Evolutionary conservation across 2,797 vertebrate species (phyloP).

Genomic region (Lepus oiostolus): DNA sequence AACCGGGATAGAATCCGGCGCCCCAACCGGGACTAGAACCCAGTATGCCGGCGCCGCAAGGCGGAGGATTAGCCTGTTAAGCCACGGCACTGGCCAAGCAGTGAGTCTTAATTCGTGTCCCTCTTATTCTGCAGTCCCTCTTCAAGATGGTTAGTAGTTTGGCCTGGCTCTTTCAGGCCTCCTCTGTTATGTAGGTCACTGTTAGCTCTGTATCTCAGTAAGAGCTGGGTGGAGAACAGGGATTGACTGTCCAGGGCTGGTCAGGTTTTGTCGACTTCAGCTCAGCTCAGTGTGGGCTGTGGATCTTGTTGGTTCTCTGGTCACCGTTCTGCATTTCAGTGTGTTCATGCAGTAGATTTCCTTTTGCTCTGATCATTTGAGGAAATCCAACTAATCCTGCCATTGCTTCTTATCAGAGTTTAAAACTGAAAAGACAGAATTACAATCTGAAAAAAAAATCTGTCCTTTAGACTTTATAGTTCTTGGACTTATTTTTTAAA

Average conservation of each 20-base stretch:
- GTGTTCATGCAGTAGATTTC: neutral
- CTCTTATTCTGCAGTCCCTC: neutral
- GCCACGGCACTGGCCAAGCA: neutral
- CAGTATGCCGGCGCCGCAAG: too few species aligned
- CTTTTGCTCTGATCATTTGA: neutral
- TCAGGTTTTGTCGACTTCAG: neutral
- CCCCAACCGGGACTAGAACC: too few species aligned
- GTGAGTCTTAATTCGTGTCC: neutral
- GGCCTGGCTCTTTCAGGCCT: neutral
- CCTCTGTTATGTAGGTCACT: neutral
- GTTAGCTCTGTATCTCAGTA: neutral
- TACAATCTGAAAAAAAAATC: neutral
- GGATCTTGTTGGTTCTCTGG: neutral
- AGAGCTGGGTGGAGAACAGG: neutral
- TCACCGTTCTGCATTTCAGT: neutral
- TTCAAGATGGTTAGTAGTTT: neutral
- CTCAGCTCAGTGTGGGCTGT: neutral
- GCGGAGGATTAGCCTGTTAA: too few species aligned
- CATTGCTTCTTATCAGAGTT: neutral
- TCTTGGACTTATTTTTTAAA: neutral
- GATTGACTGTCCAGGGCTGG: neutral
- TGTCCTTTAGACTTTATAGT: neutral
- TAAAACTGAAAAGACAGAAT: neutral
- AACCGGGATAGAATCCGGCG: too few species aligned
- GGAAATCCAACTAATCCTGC: neutral